Base-by-base conservation (phyloP, 2,888 invertebrate species). In the Keiferia lycopersicella region DNA sequence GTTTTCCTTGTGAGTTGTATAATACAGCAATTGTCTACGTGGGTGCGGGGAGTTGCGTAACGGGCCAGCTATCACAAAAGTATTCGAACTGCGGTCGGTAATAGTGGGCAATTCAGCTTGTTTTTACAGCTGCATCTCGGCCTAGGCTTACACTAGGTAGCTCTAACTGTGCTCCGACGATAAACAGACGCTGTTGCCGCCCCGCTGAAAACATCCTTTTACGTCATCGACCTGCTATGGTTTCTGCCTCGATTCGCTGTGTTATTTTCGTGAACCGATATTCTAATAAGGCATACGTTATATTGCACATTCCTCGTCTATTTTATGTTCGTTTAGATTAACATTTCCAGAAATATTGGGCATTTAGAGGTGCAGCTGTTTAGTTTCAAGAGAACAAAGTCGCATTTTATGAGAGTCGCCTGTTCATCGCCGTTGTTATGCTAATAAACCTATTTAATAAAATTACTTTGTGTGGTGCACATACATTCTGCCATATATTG, bases 121-220 rank as follows among this genome's bases (percentile, higher is more conserved):
- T 90, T 89, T 89, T 88, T 85, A 88, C 88, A 89, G 89, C 88
- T 90, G 90, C 87, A 89, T 76, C 57, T 62, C 50, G 61, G 60
- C 34, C 59, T 64, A 64, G 85, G 79, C 83, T 73, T 79, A 80
- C 83, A 77, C 81, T 81, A 79, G 80, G 78, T 84, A 86, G 86
- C 80, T 87, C 81, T 86, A 84, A 86, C 87, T 87, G 86, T 81
- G 81, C 73, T 77, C 79, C 76, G 89, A 91, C 89, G 88, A 88
- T 89, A 91, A 91, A 88, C 91, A 91, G 91, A 88, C 88, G 78
- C 81, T 76, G 82, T 84, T 86, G 82, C 89, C 82, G 85, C 81
- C 82, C 80, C 81, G 89, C 85, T 88, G 89, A 90, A 91, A 90
- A 91, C 91, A 91, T 91, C 91, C 91, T 91, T 91, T 91, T 91